A percentile compares a stretch with the other conserved stretches of the same genome.
Evolutionary conservation across 1,140 invertebrate species (phyloP).

Genomic region (Apocrypta bakeri): DNA sequence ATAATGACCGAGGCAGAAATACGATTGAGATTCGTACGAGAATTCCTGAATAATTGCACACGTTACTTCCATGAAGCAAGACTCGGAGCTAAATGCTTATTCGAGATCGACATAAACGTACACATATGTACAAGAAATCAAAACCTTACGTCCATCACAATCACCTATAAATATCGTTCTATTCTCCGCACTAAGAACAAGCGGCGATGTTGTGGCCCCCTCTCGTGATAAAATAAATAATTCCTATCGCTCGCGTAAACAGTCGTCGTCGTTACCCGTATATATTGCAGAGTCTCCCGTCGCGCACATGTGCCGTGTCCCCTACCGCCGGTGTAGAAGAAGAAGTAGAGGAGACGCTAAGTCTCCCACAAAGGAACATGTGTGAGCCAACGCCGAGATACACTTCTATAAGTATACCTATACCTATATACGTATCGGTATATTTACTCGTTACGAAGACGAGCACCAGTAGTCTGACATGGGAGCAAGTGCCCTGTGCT

Average conservation of each 20-base stretch:
- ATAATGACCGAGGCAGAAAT: no score
- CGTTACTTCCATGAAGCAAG: no score
- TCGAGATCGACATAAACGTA: no score
- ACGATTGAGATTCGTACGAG: no score
- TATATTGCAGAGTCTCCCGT: not conserved
- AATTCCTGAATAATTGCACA: no score
- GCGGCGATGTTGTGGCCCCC: no score
- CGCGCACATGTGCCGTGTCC: conserved; percentile 12
- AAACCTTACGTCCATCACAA: no score
- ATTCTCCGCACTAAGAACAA: no score
- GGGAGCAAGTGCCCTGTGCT: not conserved
- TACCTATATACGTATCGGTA: not conserved
- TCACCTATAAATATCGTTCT: no score
- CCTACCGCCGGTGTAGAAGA: not conserved
- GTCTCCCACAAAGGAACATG: conserved; percentile 42
- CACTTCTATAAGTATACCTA: no score
- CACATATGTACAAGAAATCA: no score
- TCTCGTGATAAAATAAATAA: not conserved
- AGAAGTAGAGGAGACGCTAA: not conserved
- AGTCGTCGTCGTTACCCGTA: not conserved
- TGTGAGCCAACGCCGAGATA: not conserved
- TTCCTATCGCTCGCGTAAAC: not conserved
- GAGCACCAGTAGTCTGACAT: not conserved
- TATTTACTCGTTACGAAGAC: not conserved
- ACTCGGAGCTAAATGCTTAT: no score